Evolutionary conservation across 1,140 invertebrate species (phyloP), one percentile per base, ranked within the genome.

Genomic region (Heliconius congener): DNA sequence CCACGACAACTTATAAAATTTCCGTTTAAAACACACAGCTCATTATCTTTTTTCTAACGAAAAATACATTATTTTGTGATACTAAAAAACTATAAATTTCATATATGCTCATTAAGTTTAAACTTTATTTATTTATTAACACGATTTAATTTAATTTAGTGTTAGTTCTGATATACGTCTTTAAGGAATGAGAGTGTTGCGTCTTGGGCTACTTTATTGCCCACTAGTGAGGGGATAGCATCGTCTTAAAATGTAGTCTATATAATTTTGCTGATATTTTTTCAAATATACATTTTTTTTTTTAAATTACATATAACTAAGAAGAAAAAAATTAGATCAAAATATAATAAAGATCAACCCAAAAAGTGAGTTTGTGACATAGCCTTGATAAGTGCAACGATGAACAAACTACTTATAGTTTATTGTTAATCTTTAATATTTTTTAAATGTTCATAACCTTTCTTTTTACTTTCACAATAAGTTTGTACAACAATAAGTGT

Each of bases 41-140:
- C 90, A 94, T 92, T 92, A 94, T 94, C 91, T 88, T 94, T 94
- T 93, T 94, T 94, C 88, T 91, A 89, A 89, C 88, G 84, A 93
- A 93, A 93, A 93, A 94, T 88, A 82, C 83, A 81, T 78, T 85
- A 83, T 81, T 83, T 71, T 23, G 76, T 19, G 71, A 71, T 78
- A 80, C 72, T 83, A 85, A 19, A 72, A 37, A 88, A 86, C 82
- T 75, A 71, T 42, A 84, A 82, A 79, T 46, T n/a, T 42, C 37
- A 23, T 1, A 27, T 13, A 79, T 13, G 2, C 76, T 75, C 82
- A 52, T 76, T 30, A 30, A 85, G 77, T 79, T n/a, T 77, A 71
- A 86, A 83, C 85, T 83, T 83, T 88, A 90, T 74, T 30, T 8
- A 39, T 72, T 82, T 46, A n/a, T 6, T 6, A 11, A 73, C 86